phyloP scores from a whole-genome alignment of 2,113 vertebrate genomes.

The Arothron firmamentum region DNA sequence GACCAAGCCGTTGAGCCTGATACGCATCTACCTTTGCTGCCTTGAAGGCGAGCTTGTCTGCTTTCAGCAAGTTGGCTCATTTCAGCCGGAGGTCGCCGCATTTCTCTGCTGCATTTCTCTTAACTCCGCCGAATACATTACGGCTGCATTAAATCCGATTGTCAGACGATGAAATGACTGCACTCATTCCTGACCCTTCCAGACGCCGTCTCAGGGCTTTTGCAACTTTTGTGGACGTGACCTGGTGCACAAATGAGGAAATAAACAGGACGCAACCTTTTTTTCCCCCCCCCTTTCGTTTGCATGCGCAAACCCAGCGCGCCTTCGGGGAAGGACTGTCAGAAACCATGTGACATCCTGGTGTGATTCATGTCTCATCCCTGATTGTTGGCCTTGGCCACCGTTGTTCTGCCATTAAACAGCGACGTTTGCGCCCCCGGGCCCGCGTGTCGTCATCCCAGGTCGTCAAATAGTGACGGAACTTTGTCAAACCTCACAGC shows the following conservation, averaged over 20 bases:
- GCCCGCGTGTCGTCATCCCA: background rate
- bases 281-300: background rate
- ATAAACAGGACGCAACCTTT: background rate
- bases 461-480: background rate
- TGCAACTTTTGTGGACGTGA: background rate
- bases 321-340: background rate
- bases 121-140: slow-evolving; percentile 2
- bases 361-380: slow-evolving; percentile 2
- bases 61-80: slow-evolving; percentile 23
- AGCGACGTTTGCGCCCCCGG: background rate
- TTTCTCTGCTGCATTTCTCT: slow-evolving; percentile 1
- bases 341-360: background rate
- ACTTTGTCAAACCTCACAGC: background rate
- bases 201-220: background rate
- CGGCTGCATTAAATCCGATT: too few species aligned
- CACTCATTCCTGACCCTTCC: background rate
- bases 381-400: background rate
- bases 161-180: too few species aligned
- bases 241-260: background rate
- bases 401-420: background rate
- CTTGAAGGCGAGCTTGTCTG: slow-evolving; percentile 22
- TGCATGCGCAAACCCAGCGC: background rate
- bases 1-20: too few species aligned
- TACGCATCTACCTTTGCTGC: slow-evolving; percentile 26
- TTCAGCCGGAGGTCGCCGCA: slow-evolving; percentile 1